Evolutionary conservation across 2,797 vertebrate genomes (phyloP).

Genomic region (Cercopithecus diana): DNA sequence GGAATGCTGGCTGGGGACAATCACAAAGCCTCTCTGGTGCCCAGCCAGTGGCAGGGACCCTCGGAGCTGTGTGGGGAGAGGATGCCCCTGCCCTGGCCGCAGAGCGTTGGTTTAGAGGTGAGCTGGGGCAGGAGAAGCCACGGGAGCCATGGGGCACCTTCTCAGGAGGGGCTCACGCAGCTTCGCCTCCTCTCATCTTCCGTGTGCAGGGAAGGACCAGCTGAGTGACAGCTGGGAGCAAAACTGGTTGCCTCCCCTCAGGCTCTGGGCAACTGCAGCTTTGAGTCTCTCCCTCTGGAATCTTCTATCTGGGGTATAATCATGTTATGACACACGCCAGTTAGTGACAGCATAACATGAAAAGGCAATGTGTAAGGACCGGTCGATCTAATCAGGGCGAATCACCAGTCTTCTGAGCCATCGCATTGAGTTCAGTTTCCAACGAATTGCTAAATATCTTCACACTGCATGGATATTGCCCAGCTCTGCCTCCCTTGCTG

Average conservation of each 20-base stretch:
- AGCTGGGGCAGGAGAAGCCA: not conserved
- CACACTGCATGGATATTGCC: not conserved
- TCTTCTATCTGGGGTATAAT: accelerated
- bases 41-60: not conserved
- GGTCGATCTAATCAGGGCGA: accelerated
- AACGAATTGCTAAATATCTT: not conserved
- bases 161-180: not conserved
- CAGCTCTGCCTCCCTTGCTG: not conserved
- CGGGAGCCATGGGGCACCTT: not conserved
- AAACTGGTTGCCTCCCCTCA: not conserved
- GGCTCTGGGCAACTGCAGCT: accelerated
- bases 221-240: not conserved
- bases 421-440: not conserved
- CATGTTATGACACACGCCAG: accelerated
- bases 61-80: not conserved
- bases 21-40: not conserved
- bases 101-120: not conserved
- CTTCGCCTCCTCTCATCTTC: not conserved
- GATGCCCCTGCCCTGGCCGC: not conserved
- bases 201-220: not conserved
- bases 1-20: not conserved
- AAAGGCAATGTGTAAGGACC: too few relatives aligned
- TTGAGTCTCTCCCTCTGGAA: not conserved
- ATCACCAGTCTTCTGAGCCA: accelerated
- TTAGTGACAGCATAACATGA: accelerated